Conservation (phyloP, 1,140 invertebrate species). For the Drosophila lini region DNA sequence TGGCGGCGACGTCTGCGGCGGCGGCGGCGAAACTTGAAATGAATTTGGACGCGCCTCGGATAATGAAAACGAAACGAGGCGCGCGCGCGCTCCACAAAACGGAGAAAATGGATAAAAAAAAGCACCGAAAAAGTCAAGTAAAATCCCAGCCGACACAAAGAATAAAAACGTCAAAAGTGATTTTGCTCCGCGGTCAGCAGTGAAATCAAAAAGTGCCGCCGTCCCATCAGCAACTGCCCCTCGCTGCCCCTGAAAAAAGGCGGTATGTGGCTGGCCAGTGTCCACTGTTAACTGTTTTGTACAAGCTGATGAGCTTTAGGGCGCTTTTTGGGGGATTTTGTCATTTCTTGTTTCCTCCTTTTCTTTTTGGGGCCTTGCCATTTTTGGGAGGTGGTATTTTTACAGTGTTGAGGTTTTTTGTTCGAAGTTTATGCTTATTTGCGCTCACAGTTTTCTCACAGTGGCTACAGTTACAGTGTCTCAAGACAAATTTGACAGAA, state of each 20-base stretch:
- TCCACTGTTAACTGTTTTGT: constrained; percentile 65
- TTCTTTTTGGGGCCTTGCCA: constrained; percentile 8
- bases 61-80: constrained; percentile 81
- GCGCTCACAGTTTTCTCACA: background rate
- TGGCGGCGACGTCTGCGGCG: constrained; percentile 44
- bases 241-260: constrained; percentile 1
- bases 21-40: constrained; percentile 77
- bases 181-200: constrained; percentile 76
- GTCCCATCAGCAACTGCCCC: constrained; percentile 58
- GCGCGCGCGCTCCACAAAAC: constrained; percentile 64
- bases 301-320: constrained; percentile 53
- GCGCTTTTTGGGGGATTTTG: constrained; percentile 55
- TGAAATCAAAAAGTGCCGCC: constrained; percentile 71
- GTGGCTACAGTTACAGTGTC: background rate
- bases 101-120: constrained; percentile 36
- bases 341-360: constrained; percentile 51
- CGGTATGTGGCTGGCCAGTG: constrained; percentile 26
- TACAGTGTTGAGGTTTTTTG: constrained; percentile 11
- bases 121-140: constrained; percentile 40
- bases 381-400: constrained; percentile 50
- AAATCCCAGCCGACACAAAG: constrained; percentile 68
- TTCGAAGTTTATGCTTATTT: background rate
- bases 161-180: constrained; percentile 83
- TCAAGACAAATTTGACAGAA: background rate
- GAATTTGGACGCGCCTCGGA: constrained; percentile 77